phyloP scores from a whole-genome alignment of 2,888 invertebrate genomes.

The Trimorus sp. region DNA sequence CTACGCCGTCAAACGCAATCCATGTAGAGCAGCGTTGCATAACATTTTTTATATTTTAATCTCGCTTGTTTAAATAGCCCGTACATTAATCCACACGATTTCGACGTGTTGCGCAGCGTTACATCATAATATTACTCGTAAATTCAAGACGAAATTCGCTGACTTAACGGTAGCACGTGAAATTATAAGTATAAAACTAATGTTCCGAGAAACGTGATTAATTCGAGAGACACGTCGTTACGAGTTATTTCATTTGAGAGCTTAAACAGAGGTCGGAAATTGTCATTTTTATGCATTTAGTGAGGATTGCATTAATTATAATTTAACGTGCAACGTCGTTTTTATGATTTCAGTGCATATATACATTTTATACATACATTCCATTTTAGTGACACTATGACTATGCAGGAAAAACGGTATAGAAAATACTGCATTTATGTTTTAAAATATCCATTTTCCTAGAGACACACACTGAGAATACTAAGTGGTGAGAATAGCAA shows the following conservation, averaged over 20 bases:
- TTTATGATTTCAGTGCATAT: no score
- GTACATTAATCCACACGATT: conserved; percentile 36
- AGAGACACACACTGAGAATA: no score
- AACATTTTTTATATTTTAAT: conserved; percentile 39
- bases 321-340: no score
- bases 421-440: no score
- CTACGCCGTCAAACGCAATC: conserved; percentile 6
- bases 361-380: no score
- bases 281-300: no score
- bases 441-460: no score
- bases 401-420: no score
- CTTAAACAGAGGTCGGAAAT: no score
- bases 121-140: conserved; percentile 31
- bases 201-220: conserved; percentile 20
- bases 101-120: conserved; percentile 33
- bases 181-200: conserved; percentile 30
- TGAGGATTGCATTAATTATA: no score
- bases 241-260: conserved; percentile 4
- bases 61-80: conserved; percentile 25
- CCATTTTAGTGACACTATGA: no score
- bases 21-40: conserved; percentile 14
- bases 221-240: conserved; percentile 5
- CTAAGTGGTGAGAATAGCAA: no score
- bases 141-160: conserved; percentile 28
- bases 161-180: conserved; percentile 18